Evolutionary conservation across 2,797 vertebrate species (phyloP).

Genomic region (Rousettus madagascariensis): DNA sequence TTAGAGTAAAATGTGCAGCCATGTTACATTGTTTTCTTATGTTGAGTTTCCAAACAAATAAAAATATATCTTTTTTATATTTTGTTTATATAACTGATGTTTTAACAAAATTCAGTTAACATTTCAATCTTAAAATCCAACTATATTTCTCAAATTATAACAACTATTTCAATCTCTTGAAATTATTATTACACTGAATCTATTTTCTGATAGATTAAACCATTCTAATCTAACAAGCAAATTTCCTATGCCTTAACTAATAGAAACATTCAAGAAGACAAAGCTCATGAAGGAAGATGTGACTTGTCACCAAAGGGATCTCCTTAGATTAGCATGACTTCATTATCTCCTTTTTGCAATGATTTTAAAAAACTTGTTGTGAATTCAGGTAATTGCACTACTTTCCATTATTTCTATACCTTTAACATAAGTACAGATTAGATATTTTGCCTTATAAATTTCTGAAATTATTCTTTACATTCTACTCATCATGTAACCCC

Average conservation of each 20-base stretch:
- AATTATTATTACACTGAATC: not conserved
- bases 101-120: not conserved
- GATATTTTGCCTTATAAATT: not conserved
- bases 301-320: not conserved
- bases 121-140: not conserved
- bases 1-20: not conserved
- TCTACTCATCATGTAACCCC: not conserved
- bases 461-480: not conserved
- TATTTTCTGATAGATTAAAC: not conserved
- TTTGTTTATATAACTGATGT: not conserved
- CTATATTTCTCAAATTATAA: not conserved
- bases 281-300: not conserved
- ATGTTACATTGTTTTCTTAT: not conserved
- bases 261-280: not conserved
- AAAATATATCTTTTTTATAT: not conserved
- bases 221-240: not conserved
- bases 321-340: not conserved
- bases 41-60: not conserved
- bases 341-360: not conserved
- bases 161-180: not conserved
- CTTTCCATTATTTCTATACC: not conserved
- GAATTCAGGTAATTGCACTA: not conserved
- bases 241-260: not conserved
- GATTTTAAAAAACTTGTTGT: not conserved
- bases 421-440: not conserved